Evolutionary conservation across 2,113 vertebrate species (phyloP), one percentile per base, ranked within the genome.

Genomic region (Bucco capensis): DNA sequence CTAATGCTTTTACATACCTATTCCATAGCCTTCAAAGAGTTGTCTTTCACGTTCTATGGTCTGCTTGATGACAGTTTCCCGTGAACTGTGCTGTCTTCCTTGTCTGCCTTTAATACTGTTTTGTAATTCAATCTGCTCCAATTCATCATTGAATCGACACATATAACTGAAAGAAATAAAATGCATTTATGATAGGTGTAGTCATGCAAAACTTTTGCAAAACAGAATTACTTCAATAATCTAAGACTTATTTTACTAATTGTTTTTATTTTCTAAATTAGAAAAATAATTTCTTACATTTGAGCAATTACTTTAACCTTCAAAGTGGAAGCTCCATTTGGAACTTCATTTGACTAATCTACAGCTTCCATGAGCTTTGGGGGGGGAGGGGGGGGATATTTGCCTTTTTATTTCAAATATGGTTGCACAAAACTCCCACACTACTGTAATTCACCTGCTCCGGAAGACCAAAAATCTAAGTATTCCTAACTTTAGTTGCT

Each of bases 51-150:
- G 97, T 93, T 98, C 98, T 31, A 98, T 74, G 3, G 98, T 99
- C 96, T 99, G 99, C 86, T 97, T 99, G 97, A 99, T 98, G 94
- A 97, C 91, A 0, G 96, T 65, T 95, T 99, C 99, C 78, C 99
- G 98, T 87, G 99, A 97, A 8, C 96, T 93, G 44, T 99, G 98
- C 38, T 98, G 98, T 84, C 98, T 97, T 71, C 98, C 98, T 96
- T 99, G 98, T 49, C 99, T 98, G 86, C 98, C 98, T 96, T 98
- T 99, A 97, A 99, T 98, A 79, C 98, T 98, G 86, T 99, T 99
- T 8, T 96, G 97, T 73, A 99, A 94, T 86, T 99, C 98, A 65
- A 99, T 99, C 97, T 99, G 99, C 81, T 99, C 98, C 57, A 99
- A 94, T 76, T 99, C 99, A 7, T 57, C 84, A 58, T 97, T 97